Evolutionary conservation across 2,797 vertebrate species (phyloP).

Genomic region (Sparus aurata): DNA sequence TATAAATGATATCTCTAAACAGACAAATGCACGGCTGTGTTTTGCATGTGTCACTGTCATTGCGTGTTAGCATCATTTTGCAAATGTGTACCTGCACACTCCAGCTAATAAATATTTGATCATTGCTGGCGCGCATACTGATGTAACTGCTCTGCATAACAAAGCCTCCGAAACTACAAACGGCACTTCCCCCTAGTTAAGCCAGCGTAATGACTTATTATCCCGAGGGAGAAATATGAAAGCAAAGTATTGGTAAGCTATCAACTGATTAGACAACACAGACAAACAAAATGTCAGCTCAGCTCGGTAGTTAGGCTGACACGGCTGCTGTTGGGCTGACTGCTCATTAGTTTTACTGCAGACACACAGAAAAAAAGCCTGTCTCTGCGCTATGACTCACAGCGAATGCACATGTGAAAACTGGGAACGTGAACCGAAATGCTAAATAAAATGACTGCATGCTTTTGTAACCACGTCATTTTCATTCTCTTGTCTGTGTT

Average conservation of each 20-base stretch:
- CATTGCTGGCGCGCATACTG: rapidly evolving
- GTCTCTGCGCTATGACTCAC: background rate
- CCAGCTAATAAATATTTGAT: background rate
- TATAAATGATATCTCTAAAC: slow-evolving; percentile 19
- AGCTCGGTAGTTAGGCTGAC: slow-evolving; percentile 9
- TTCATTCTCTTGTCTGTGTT: background rate
- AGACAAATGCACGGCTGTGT: background rate
- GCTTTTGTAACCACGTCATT: background rate
- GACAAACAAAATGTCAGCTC: slow-evolving; percentile 31
- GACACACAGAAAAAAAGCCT: slow-evolving; percentile 7
- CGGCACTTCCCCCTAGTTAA: background rate
- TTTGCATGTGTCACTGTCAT: background rate
- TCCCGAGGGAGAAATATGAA: slow-evolving; percentile 19
- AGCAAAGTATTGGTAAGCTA: slow-evolving; percentile 29
- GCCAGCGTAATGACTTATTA: slow-evolving; percentile 1
- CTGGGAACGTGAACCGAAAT: background rate
- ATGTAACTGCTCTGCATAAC: slow-evolving; percentile 3
- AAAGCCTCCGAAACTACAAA: slow-evolving; percentile 9
- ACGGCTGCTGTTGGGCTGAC: slow-evolving; percentile 1
- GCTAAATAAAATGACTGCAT: background rate
- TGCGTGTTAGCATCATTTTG: background rate
- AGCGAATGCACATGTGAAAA: background rate
- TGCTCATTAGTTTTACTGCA: slow-evolving; percentile 49
- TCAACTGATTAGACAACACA: slow-evolving; percentile 38
- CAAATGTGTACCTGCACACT: background rate